A percentile compares a stretch with the other conserved stretches of the same genome.
Conservation (phyloP, 2,888 invertebrate species). For the Sinelater perroti region DNA sequence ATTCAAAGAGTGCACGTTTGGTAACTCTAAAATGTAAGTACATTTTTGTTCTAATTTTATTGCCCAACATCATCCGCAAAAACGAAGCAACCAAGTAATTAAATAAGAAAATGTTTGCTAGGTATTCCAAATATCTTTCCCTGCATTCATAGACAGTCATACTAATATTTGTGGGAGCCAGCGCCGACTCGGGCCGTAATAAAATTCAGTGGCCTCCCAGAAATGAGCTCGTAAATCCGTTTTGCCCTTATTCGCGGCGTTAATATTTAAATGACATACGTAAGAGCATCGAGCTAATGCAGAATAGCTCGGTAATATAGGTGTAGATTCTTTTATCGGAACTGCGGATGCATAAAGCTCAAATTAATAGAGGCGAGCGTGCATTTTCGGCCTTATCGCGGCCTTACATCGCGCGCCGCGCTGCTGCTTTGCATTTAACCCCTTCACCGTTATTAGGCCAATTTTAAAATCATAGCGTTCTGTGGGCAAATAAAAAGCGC, state of each 20-base stretch:
- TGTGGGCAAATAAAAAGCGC: constrained; percentile 39
- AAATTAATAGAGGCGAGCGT: constrained; percentile 46
- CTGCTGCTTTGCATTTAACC: constrained; percentile 43
- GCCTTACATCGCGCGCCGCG: constrained; percentile 45
- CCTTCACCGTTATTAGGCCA: constrained; percentile 47
- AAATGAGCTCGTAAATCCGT: constrained; percentile 16
- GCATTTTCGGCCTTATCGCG: constrained; percentile 48
- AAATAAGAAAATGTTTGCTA: too few relatives aligned
- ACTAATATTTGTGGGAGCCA: background rate
- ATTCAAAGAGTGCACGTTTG: too few relatives aligned
- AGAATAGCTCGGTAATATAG: constrained; percentile 35
- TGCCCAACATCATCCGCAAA: too few relatives aligned
- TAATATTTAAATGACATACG: constrained; percentile 31
- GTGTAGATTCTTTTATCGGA: constrained; percentile 44
- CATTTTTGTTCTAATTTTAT: too few relatives aligned
- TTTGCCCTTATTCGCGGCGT: constrained; percentile 19
- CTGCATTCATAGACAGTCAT: too few relatives aligned
- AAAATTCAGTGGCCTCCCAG: constrained; percentile 14
- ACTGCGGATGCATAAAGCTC: constrained; percentile 47
- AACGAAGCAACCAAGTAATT: too few relatives aligned
- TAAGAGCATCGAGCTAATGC: constrained; percentile 25
- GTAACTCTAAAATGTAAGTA: too few relatives aligned
- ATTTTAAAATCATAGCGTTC: constrained; percentile 47
- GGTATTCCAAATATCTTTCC: too few relatives aligned
- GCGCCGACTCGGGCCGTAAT: background rate